Conservation (phyloP, 1,140 invertebrate species). For the Pygmarrhopalites habei region DNA sequence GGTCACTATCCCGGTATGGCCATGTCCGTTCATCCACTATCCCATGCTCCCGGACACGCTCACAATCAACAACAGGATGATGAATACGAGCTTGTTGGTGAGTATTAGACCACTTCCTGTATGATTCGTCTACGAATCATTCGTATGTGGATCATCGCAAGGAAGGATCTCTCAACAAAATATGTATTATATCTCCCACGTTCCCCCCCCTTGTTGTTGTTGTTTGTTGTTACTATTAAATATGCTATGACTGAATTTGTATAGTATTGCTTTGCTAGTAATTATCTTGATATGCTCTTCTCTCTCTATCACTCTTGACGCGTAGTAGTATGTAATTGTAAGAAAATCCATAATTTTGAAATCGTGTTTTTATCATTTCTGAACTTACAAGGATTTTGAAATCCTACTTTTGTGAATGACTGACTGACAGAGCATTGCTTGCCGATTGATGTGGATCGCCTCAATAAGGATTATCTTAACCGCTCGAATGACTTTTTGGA, state of each 20-base stretch:
- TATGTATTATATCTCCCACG: too few relatives aligned
- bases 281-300: conserved; percentile 1
- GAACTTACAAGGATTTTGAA: conserved; percentile 31
- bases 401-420: conserved; percentile 28
- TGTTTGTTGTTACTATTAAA: too few relatives aligned
- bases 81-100: conserved; percentile 39
- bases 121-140: not conserved
- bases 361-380: conserved; percentile 24
- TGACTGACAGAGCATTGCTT: conserved; percentile 38
- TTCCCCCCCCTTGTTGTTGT: too few relatives aligned
- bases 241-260: too few relatives aligned
- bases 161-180: too few relatives aligned
- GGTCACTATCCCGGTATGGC: conserved; percentile 23
- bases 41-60: conserved; percentile 15
- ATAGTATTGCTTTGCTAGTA: too few relatives aligned
- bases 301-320: conserved; percentile 6
- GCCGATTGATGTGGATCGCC: conserved; percentile 36
- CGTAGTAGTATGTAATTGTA: too few relatives aligned
- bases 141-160: too few relatives aligned
- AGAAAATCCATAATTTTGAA: conserved; percentile 18
- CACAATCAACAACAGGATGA: conserved; percentile 34
- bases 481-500: conserved; percentile 37
- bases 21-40: conserved; percentile 17
- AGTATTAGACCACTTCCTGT: conserved; percentile 11
- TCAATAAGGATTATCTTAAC: conserved; percentile 33